Conservation (phyloP, 2,797 vertebrate species). For the Helicolenus hilgendorfi region DNA sequence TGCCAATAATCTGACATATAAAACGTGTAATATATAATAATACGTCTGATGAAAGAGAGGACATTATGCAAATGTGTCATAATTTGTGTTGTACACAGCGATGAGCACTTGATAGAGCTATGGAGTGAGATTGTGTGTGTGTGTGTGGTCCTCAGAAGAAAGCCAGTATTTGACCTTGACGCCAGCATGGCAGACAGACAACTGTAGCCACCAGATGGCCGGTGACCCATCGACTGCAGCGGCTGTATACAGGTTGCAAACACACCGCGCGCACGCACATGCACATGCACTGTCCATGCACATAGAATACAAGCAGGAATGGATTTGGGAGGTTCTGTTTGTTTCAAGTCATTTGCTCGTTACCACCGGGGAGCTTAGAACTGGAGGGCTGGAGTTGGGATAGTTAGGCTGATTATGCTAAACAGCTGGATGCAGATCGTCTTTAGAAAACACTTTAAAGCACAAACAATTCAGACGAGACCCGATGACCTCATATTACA, state of each 20-base stretch:
- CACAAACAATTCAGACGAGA: neutral
- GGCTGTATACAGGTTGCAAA: slow-evolving; percentile 4
- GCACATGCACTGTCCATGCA: neutral
- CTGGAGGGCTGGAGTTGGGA: neutral
- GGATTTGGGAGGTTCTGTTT: neutral
- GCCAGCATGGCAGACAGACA: slow-evolving; percentile 52
- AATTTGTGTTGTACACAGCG: neutral
- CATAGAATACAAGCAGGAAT: neutral
- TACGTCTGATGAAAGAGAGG: neutral
- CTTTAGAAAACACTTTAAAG: neutral
- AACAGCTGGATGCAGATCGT: neutral
- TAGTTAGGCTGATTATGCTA: neutral
- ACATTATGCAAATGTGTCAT: neutral
- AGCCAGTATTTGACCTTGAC: slow-evolving; percentile 63
- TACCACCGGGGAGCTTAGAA: neutral
- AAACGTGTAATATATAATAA: neutral
- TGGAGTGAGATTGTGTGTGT: neutral
- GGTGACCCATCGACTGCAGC: slow-evolving; percentile 38
- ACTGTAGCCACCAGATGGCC: slow-evolving; percentile 65
- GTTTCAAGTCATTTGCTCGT: neutral
- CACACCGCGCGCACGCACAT: neutral
- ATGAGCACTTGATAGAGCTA: neutral
- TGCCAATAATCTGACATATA: neutral
- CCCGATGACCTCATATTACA: too few relatives aligned
- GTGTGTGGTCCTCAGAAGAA: slow-evolving; percentile 25